Percentiles rank a stretch among this genome's conserved stretches.
These are phyloP conservation scores for Notoglanidium macrostoma DNA, from an alignment of 2,797 vertebrate genomes.

Conservation along the genomic window DNA sequence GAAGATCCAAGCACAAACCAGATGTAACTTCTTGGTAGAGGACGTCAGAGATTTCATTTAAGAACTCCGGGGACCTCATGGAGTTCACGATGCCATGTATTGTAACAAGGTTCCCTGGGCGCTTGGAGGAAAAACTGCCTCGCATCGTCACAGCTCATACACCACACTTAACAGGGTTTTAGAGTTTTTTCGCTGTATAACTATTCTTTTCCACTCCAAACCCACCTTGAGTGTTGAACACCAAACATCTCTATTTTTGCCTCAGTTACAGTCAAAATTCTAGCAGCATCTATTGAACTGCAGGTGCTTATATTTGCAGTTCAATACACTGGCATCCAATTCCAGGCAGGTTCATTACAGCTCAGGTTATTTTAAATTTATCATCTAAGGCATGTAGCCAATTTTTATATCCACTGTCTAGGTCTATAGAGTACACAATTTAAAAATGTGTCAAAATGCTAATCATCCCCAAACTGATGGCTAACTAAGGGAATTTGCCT, in stretches of 20 bases:
- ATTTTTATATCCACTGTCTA: not conserved
- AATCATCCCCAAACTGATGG: not conserved
- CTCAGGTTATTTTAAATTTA: too few species aligned
- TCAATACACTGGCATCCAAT: not conserved
- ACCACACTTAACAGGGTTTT: not conserved
- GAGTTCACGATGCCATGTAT: not conserved
- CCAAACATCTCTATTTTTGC: not conserved
- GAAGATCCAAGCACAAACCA: not conserved
- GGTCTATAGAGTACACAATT: too few species aligned
- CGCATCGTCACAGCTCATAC: not conserved
- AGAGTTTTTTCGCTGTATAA: not conserved
- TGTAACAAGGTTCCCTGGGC: too few species aligned
- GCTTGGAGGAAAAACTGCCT: not conserved
- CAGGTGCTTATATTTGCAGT: not conserved
- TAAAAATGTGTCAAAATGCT: too few species aligned
- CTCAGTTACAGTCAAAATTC: not conserved
- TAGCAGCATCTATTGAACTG: not conserved
- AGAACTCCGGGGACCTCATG: not conserved
- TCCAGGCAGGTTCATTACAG: not conserved
- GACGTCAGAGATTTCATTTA: not conserved
- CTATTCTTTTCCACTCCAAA: not conserved
- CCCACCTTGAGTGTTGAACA: not conserved
- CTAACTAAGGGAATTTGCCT: not conserved
- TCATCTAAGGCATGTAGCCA: not conserved
- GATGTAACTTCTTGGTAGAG: too few species aligned